phyloP scores from a whole-genome alignment of 2,888 invertebrate species.

The Oxyteleia sp. region DNA sequence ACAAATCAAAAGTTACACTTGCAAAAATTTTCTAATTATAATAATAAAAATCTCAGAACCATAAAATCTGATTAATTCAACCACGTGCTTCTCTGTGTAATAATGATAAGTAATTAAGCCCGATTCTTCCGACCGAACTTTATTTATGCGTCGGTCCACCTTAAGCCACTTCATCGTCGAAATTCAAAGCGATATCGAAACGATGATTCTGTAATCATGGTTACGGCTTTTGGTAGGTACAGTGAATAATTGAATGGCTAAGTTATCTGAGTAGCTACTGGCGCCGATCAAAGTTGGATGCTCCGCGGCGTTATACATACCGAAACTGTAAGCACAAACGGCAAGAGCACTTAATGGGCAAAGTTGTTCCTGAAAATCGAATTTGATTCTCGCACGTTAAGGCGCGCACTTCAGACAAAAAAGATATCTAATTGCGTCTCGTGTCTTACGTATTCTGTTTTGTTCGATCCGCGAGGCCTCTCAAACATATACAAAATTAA shows the following conservation, averaged over 20 bases:
- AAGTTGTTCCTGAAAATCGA: constrained; percentile 74
- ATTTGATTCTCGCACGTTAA: constrained; percentile 49
- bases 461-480: background rate
- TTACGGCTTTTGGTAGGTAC: constrained; percentile 61
- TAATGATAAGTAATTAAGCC: too few species aligned
- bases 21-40: too few species aligned
- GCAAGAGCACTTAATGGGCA: constrained; percentile 75
- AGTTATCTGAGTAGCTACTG: constrained; percentile 66
- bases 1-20: too few species aligned
- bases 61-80: too few species aligned
- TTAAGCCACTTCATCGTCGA: constrained; percentile 28
- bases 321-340: constrained; percentile 70
- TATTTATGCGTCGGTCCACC: constrained; percentile 6
- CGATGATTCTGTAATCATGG: constrained; percentile 67
- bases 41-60: too few species aligned
- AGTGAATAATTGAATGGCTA: constrained; percentile 69
- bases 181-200: constrained; percentile 55
- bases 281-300: constrained; percentile 68
- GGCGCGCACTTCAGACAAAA: constrained; percentile 26
- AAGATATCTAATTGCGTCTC: constrained; percentile 49
- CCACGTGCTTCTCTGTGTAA: too few species aligned
- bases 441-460: background rate
- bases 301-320: constrained; percentile 64
- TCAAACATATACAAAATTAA: constrained; percentile 7
- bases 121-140: too few species aligned